Percentiles rank a stretch among this genome's conserved stretches.
These are phyloP conservation scores for Cossypha caffra DNA, from an alignment of 2,797 vertebrate genomes.

Conservation along the genomic window DNA sequence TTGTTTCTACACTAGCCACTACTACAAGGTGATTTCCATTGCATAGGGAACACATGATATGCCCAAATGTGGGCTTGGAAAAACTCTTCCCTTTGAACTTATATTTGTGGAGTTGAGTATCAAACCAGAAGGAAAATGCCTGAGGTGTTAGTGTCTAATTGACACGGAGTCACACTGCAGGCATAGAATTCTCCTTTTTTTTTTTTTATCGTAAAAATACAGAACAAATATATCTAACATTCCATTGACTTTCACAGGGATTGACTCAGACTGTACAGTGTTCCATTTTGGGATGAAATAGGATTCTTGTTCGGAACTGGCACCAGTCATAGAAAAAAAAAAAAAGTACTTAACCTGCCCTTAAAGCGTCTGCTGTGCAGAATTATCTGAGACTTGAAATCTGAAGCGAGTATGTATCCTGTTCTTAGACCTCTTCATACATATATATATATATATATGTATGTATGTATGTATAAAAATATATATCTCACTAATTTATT, in stretches of 20 bases:
- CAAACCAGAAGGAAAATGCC: conserved; percentile 29
- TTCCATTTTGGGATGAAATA: background rate
- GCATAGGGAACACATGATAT: background rate
- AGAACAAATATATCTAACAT: background rate
- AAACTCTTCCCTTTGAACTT: conserved; percentile 25
- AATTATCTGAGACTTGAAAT: background rate
- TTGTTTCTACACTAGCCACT: background rate
- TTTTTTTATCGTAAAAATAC: background rate
- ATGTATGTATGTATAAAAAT: too few relatives aligned
- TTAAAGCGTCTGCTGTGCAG: background rate
- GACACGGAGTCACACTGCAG: conserved; percentile 12
- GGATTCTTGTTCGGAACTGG: background rate
- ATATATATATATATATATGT: fast-evolving
- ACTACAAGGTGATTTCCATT: conserved; percentile 20
- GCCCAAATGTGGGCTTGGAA: background rate
- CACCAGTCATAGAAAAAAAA: background rate
- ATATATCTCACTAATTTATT: fast-evolving
- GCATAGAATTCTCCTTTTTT: background rate
- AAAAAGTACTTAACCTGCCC: background rate
- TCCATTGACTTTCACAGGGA: background rate
- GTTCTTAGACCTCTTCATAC: background rate
- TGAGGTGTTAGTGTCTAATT: conserved; percentile 46
- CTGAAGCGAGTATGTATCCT: fast-evolving
- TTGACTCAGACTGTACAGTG: background rate
- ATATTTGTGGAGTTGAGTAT: background rate